These are phyloP conservation scores for Indicator maculatus DNA, from an alignment of 2,113 vertebrate genomes.

Conservation along the genomic window DNA sequence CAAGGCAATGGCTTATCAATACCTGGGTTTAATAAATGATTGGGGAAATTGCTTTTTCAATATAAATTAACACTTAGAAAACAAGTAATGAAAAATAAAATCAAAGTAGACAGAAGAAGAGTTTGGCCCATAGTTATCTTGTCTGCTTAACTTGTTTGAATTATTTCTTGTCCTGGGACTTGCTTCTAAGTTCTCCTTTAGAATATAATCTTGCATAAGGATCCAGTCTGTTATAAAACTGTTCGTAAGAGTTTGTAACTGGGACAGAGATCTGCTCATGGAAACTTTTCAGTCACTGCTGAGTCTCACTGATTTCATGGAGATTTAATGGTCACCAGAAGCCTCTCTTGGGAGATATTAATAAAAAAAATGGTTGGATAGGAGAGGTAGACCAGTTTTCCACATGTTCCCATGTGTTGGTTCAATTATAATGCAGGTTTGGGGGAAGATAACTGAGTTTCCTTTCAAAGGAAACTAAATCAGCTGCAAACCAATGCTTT, in stretches of 20 bases:
- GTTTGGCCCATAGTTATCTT: background rate
- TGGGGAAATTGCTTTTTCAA: background rate
- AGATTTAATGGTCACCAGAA: background rate
- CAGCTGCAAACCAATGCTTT: background rate
- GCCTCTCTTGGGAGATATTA: background rate
- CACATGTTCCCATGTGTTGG: background rate
- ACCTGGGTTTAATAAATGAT: accelerated
- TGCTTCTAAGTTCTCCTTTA: background rate
- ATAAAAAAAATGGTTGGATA: background rate
- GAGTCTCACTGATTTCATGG: background rate
- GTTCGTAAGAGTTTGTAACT: background rate
- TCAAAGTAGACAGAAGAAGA: background rate
- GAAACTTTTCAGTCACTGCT: background rate
- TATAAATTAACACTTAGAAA: background rate
- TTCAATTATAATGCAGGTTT: background rate
- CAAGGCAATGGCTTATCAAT: background rate
- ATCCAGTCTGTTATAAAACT: background rate
- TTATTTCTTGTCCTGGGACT: background rate
- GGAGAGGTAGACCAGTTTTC: background rate
- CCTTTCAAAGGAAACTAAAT: background rate
- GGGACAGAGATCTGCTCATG: background rate
- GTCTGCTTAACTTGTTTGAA: background rate
- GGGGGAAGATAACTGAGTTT: background rate
- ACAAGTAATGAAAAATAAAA: background rate
- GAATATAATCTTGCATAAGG: background rate